These are phyloP conservation scores for Meteorus sp. DNA, from an alignment of 1,140 invertebrate species.

Conservation along the genomic window DNA sequence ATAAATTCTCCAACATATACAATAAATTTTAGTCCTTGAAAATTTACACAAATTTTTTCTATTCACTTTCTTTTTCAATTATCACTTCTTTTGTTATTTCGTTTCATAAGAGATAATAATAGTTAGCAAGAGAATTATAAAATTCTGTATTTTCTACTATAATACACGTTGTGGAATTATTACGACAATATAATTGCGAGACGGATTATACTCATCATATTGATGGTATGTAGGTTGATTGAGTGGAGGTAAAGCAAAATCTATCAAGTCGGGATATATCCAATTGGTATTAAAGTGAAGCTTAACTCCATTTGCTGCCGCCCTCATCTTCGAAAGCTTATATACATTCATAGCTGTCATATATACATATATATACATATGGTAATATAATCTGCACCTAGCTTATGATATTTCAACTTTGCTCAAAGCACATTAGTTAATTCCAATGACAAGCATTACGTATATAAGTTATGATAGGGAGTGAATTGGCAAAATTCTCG, in stretches of 20 bases:
- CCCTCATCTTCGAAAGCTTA: background rate
- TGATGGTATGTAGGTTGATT: background rate
- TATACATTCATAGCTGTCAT: background rate
- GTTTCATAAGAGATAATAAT: too few relatives aligned
- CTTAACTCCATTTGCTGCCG: conserved; percentile 10
- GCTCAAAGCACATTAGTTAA: conserved; percentile 17
- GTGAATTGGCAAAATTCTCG: background rate
- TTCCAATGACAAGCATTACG: background rate
- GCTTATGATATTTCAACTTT: conserved; percentile 18
- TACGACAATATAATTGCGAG: too few relatives aligned
- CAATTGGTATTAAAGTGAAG: conserved; percentile 29
- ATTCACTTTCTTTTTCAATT: too few relatives aligned
- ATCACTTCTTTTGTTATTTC: too few relatives aligned
- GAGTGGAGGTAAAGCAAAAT: background rate
- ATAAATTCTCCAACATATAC: too few relatives aligned
- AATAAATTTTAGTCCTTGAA: too few relatives aligned
- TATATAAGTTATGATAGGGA: background rate
- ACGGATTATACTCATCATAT: too few relatives aligned
- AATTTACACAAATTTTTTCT: too few relatives aligned
- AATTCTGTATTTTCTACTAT: too few relatives aligned
- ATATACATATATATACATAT: background rate
- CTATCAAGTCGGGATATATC: conserved; percentile 15
- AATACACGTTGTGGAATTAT: background rate
- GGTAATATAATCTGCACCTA: background rate
- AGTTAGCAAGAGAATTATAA: too few relatives aligned